These are phyloP conservation scores for Matsumurasca onukii DNA, from an alignment of 1,140 invertebrate genomes.

Conservation along the genomic window DNA sequence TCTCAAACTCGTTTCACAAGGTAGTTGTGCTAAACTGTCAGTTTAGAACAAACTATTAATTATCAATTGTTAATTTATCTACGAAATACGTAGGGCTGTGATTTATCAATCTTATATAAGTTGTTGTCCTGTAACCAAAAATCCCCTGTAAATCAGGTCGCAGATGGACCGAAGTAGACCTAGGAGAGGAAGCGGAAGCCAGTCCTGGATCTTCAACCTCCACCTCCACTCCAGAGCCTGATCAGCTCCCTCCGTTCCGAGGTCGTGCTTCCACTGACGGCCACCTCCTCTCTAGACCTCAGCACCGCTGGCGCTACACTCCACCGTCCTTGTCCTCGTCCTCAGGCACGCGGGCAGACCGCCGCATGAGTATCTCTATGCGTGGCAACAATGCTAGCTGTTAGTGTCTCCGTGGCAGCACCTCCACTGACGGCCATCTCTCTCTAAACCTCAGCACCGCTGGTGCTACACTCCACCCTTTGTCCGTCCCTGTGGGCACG, in stretches of 20 bases:
- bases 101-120: too few species aligned
- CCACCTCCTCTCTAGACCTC: slow-evolving; percentile 42
- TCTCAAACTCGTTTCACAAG: too few species aligned
- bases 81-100: too few species aligned
- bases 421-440: slow-evolving; percentile 60
- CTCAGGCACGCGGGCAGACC: slow-evolving; percentile 38
- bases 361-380: slow-evolving; percentile 50
- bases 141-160: too few species aligned
- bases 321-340: slow-evolving; percentile 24
- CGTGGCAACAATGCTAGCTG: slow-evolving; percentile 44
- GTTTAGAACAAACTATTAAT: too few species aligned
- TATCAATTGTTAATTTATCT: too few species aligned
- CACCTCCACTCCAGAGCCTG: background rate
- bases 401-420: slow-evolving; percentile 51
- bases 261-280: slow-evolving; percentile 63
- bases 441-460: slow-evolving; percentile 40
- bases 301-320: slow-evolving; percentile 37
- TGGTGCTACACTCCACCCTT: slow-evolving; percentile 30
- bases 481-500: slow-evolving; percentile 28
- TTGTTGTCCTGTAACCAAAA: too few species aligned
- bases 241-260: slow-evolving; percentile 52
- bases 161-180: slow-evolving; percentile 51
- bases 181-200: slow-evolving; percentile 47
- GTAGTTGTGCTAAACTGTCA: too few species aligned
- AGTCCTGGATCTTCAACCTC: slow-evolving; percentile 24